A percentile compares a stretch with the other conserved stretches of the same genome.
Evolutionary conservation across 2,797 vertebrate genomes (phyloP).

Genomic region (Etheostoma perlongum): DNA sequence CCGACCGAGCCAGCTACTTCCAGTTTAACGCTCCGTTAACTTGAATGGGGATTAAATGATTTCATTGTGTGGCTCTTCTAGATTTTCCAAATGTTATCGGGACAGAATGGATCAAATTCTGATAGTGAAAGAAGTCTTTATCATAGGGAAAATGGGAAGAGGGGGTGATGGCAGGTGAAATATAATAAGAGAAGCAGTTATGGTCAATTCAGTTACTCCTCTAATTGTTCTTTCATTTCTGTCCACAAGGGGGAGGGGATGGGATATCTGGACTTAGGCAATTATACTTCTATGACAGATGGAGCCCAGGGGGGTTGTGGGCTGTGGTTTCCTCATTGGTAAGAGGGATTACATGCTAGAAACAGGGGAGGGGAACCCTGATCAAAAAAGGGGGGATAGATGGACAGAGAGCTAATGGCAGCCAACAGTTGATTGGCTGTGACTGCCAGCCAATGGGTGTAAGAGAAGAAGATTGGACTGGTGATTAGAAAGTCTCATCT

Average conservation of each 20-base stretch:
- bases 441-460: conserved; percentile 66
- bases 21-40: too few relatives aligned
- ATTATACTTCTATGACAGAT: conserved; percentile 63
- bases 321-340: conserved; percentile 29
- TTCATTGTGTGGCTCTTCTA: too few relatives aligned
- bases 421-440: conserved; percentile 72
- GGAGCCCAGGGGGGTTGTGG: conserved; percentile 28
- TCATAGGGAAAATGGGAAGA: conserved; percentile 9
- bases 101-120: too few relatives aligned
- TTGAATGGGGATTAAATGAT: too few relatives aligned
- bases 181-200: conserved; percentile 18
- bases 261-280: conserved; percentile 1
- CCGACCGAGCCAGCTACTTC: too few relatives aligned
- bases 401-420: conserved; percentile 49
- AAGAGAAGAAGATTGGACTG: conserved; percentile 78
- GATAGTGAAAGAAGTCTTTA: too few relatives aligned
- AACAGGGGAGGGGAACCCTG: conserved; percentile 22
- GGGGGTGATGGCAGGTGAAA: conserved; percentile 19
- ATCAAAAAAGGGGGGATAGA: conserved; percentile 21
- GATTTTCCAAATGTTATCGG: too few relatives aligned
- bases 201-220: conserved; percentile 23
- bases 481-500: conserved; percentile 79
- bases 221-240: conserved; percentile 31
- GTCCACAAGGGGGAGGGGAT: conserved; percentile 56
- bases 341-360: conserved; percentile 59